These are phyloP conservation scores for Gambelia wislizenii DNA, from an alignment of 2,797 vertebrate species.

Conservation along the genomic window DNA sequence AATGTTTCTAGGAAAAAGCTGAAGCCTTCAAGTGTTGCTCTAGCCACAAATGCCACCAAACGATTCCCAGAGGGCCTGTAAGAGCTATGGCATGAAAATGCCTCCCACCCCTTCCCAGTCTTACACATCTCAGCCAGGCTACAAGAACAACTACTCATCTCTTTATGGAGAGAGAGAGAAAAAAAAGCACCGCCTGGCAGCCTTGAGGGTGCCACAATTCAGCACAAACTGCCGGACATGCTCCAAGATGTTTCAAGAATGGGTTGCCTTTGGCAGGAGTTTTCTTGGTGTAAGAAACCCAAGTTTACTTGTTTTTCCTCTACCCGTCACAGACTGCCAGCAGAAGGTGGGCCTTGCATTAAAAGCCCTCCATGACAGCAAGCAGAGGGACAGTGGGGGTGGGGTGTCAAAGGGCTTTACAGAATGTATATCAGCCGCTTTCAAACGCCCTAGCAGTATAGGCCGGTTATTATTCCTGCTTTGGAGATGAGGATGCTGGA, in stretches of 20 bases:
- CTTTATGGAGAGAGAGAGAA: not conserved
- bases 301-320: not conserved
- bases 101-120: not conserved
- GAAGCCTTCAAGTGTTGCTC: constrained; percentile 9
- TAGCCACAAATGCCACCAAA: constrained; percentile 12
- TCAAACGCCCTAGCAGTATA: not conserved
- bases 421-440: not conserved
- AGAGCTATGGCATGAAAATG: not conserved
- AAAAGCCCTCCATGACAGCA: not conserved
- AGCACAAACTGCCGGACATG: not conserved
- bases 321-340: too few relatives aligned
- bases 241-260: constrained; percentile 25
- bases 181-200: not conserved
- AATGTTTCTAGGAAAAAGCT: constrained; percentile 47
- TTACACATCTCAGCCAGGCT: not conserved
- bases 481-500: not conserved
- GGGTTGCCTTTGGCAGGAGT: not conserved
- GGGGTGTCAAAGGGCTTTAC: not conserved
- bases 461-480: not conserved
- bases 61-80: not conserved
- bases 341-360: not conserved
- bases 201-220: not conserved
- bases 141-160: not conserved
- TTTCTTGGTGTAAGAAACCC: not conserved
- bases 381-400: not conserved